Base-by-base conservation (phyloP, 1,140 invertebrate genomes). In the Agrilus planipennis region DNA sequence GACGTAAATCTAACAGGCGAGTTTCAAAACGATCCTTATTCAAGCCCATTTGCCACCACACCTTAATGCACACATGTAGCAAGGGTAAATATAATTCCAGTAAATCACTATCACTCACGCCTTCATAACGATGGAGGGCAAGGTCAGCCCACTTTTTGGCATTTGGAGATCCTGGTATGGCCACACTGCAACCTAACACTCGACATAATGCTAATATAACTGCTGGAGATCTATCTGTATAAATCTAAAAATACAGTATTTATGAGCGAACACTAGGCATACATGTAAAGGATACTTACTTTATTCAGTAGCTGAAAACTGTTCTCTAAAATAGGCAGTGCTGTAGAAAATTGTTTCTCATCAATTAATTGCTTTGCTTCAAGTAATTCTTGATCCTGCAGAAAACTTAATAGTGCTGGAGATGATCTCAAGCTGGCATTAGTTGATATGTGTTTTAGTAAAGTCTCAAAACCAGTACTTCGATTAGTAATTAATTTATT, bases 301-400 rank as follows among this genome's bases (percentile, higher is more conserved):
- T 77, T 85, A 62, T 82, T 84, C 41, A 84, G 63, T 47, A 86
- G 61, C 47, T 73, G 73, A 52, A 84, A 81, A 49, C 65, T 75
- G 53, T 75, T 79, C 60, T 85, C 80, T 30, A 86, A 62, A 17
- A 79, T 52, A 15, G 70, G 68, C 28, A 76, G 63, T 18, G 80
- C 79, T 50, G 71, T 62, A 47, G 72, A 69, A 63, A 75, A 77
- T 32, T 74, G 68, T n/a, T 73, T 67, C 23, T 72, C 64, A 30
- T 69, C 59, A 49, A 85, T 65, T 19, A 71, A 66, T 51, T 65
- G 61, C 44, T 72, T 75, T 0, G 75, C 79, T 51, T 75, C 68
- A 29, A 53, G 62, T 12, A 82, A 55, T 61, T 84, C 79, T 15
- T 68, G 61, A 42, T 75, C 67, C 58, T 81, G 78, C 41, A 87